Conservation (phyloP, 1,140 invertebrate species). For the Dendroctonus valens region DNA sequence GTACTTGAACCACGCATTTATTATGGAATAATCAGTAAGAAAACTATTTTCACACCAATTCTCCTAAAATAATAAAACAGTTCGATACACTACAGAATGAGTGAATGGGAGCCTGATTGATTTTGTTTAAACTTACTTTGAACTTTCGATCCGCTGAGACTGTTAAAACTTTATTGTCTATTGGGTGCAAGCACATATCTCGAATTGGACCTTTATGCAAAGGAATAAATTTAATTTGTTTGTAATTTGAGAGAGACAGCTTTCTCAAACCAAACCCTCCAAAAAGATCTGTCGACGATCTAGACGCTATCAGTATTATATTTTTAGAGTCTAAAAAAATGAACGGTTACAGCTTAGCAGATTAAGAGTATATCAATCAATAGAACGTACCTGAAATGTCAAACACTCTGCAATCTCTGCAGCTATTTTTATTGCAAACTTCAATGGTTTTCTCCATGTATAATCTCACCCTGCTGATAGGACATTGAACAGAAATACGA, state of each 20-base stretch:
- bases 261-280: conserved; percentile 76
- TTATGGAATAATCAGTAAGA: no score
- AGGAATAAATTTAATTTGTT: conserved; percentile 58
- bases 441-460: conserved; percentile 64
- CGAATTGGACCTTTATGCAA: conserved; percentile 72
- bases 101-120: no score
- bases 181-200: conserved; percentile 73
- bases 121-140: conserved; percentile 54
- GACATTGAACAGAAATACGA: conserved; percentile 17
- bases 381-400: conserved; percentile 57
- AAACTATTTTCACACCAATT: no score
- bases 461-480: conserved; percentile 49
- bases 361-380: conserved; percentile 34
- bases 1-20: no score
- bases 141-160: conserved; percentile 76
- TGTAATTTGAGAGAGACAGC: conserved; percentile 65
- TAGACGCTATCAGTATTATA: conserved; percentile 67
- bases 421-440: conserved; percentile 65
- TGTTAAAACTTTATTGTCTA: conserved; percentile 67
- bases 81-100: no score
- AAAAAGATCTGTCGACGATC: conserved; percentile 67
- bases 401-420: conserved; percentile 76
- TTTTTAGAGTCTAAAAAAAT: conserved; percentile 47
- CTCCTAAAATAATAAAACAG: no score
- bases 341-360: no score